A percentile compares a stretch with the other conserved stretches of the same genome.
Evolutionary conservation across 2,797 vertebrate species (phyloP).

Genomic region (Pyrocephalus nanus): DNA sequence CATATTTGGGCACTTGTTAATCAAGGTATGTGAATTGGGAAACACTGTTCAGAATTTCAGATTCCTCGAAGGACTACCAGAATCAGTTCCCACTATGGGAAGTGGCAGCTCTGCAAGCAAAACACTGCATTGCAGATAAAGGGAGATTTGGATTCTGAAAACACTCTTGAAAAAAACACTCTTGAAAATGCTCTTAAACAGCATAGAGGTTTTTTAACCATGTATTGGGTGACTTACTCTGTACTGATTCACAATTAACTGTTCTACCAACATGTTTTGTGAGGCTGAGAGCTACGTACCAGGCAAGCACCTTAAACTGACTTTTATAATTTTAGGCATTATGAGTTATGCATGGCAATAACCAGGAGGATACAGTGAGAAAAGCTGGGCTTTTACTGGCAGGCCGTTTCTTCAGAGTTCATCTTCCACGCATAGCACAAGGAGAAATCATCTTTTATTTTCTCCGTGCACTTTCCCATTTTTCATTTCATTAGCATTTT

Average conservation of each 20-base stretch:
- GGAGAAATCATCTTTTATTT: not conserved
- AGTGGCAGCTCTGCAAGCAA: not conserved
- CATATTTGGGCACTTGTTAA: not conserved
- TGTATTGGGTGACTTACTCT: not conserved
- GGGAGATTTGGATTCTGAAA: not conserved
- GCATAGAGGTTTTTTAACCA: not conserved
- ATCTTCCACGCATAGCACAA: not conserved
- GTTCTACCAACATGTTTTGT: not conserved
- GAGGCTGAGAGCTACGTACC: not conserved
- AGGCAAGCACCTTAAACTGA: not conserved
- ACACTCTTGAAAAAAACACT: not conserved
- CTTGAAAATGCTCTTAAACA: not conserved
- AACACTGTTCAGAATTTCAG: not conserved
- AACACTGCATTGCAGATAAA: slow-evolving; percentile 32
- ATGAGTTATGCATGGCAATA: not conserved
- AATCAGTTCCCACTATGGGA: not conserved
- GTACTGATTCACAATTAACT: slow-evolving; percentile 14
- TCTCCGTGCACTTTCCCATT: not conserved
- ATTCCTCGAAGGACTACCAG: not conserved
- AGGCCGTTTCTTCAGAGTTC: not conserved
- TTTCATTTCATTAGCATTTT: slow-evolving; percentile 24
- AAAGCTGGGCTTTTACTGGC: slow-evolving; percentile 24
- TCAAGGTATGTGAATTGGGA: not conserved
- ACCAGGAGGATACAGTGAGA: not conserved
- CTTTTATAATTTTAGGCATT: not conserved